phyloP scores from a whole-genome alignment of 2,888 invertebrate genomes.

The Stenodema calcarata region DNA sequence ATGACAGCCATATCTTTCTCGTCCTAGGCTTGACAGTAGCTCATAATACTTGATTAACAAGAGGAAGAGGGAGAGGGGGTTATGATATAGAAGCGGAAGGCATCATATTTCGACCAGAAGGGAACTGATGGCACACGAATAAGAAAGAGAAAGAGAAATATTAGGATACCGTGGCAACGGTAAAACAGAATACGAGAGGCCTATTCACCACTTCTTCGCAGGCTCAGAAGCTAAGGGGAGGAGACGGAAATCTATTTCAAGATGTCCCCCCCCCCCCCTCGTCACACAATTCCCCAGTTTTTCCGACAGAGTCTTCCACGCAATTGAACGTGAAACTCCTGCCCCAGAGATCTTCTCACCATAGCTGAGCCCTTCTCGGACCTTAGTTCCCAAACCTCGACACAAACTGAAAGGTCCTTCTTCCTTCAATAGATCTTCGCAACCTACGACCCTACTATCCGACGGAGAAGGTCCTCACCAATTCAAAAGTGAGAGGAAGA shows the following conservation, averaged over 20 bases:
- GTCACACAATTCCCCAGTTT: no score
- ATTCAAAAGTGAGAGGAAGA: no score
- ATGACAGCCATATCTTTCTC: no score
- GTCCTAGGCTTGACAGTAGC: no score
- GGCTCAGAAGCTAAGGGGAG: background rate
- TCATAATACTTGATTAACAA: background rate
- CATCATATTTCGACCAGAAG: background rate
- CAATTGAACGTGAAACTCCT: background rate
- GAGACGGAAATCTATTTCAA: background rate
- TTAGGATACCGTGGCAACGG: background rate
- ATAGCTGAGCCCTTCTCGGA: background rate
- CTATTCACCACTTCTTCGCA: background rate
- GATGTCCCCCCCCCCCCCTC: background rate
- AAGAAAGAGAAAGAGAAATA: background rate
- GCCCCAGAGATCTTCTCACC: background rate
- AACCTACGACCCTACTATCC: background rate
- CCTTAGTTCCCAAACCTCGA: background rate
- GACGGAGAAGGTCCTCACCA: no score
- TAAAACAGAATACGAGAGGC: background rate
- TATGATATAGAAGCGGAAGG: background rate
- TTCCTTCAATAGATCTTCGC: background rate
- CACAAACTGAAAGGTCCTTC: background rate
- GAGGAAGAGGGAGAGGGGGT: background rate
- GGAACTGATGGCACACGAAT: background rate
- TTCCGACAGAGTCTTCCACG: background rate